Percentiles rank a stretch among this genome's conserved stretches.
Conservation (phyloP, 2,113 vertebrate genomes). For the Gnathonemus longibarbis region DNA sequence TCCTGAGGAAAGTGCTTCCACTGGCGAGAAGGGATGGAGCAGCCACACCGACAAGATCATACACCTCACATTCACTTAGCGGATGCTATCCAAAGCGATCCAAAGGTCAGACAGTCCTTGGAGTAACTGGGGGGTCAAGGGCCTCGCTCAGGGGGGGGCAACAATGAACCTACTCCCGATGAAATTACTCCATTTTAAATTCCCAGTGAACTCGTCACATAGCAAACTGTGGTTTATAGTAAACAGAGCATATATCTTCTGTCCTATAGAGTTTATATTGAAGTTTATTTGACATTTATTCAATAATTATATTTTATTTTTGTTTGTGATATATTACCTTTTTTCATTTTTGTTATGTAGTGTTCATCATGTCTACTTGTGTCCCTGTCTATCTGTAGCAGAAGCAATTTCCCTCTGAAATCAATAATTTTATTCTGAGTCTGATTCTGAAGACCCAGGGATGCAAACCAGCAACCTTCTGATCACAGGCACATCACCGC, state of each 20-base stretch:
- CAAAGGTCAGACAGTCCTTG: not conserved
- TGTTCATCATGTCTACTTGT: too few relatives aligned
- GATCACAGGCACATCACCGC: not conserved
- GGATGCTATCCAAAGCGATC: not conserved
- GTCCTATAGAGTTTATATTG: too few relatives aligned
- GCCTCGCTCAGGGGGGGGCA: not conserved
- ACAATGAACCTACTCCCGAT: not conserved
- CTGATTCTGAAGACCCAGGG: not conserved
- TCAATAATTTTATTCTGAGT: too few relatives aligned
- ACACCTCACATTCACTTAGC: not conserved
- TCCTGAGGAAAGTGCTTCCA: conserved; percentile 49
- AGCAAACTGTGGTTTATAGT: too few relatives aligned
- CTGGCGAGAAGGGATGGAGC: not conserved
- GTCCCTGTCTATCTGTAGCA: too few relatives aligned
- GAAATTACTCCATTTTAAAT: not conserved
- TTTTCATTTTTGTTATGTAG: too few relatives aligned
- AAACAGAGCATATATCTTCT: too few relatives aligned
- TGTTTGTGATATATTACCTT: too few relatives aligned
- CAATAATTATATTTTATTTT: too few relatives aligned
- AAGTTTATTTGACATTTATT: too few relatives aligned
- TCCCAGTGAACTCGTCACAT: too few relatives aligned
- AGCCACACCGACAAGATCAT: not conserved
- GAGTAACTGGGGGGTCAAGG: not conserved
- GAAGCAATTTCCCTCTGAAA: too few relatives aligned
- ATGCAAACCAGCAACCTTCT: not conserved